phyloP scores from a whole-genome alignment of 2,113 vertebrate genomes.

The Dasyornis broadbenti region DNA sequence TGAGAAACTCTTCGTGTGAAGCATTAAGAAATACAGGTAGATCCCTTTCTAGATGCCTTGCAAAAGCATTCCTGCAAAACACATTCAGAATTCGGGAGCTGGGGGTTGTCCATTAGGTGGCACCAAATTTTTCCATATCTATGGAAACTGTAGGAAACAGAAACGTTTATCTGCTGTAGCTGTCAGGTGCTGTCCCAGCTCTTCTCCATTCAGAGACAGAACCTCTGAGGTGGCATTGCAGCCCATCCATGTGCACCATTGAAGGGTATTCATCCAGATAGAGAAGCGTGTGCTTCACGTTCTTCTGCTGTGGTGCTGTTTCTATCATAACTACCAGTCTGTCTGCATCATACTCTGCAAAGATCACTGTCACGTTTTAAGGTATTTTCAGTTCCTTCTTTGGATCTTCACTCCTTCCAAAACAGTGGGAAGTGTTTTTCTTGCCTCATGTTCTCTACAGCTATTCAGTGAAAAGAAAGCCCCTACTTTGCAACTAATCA shows the following conservation, averaged over 20 bases:
- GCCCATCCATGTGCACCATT: not conserved
- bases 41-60: not conserved
- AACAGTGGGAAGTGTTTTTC: not conserved
- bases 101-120: slow-evolving; percentile 24
- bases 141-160: not conserved
- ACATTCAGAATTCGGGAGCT: rapidly evolving
- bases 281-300: not conserved
- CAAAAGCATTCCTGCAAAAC: not conserved
- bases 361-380: not conserved
- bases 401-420: not conserved
- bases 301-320: not conserved
- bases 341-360: not conserved
- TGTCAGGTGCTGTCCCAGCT: not conserved
- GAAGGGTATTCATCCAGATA: not conserved
- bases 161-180: not conserved
- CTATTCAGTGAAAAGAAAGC: not conserved
- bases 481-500: not conserved
- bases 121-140: slow-evolving; percentile 28
- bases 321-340: not conserved
- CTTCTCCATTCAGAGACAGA: not conserved
- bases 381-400: not conserved
- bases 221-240: not conserved
- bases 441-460: not conserved
- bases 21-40: not conserved
- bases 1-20: not conserved